Evolutionary conservation across 1,140 invertebrate genomes (phyloP).

Genomic region (Drosophila dunni): DNA sequence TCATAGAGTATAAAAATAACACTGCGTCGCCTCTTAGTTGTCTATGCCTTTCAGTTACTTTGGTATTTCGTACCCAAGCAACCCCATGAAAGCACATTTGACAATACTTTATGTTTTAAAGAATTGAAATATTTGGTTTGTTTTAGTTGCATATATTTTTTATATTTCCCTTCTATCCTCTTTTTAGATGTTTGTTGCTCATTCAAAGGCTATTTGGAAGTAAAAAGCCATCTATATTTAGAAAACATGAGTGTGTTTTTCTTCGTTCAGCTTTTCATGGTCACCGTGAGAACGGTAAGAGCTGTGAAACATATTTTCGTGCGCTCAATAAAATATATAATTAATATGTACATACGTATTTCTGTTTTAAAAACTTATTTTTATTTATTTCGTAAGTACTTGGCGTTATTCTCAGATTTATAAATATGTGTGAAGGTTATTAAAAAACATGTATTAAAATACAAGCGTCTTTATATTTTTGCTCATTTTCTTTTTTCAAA

Average conservation of each 20-base stretch:
- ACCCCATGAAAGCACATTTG: too few relatives aligned
- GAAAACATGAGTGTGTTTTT: conserved; percentile 31
- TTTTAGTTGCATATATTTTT: neutral
- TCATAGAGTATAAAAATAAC: too few relatives aligned
- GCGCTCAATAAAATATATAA: conserved; percentile 57
- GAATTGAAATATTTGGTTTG: neutral
- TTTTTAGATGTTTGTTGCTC: neutral
- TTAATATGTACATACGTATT: conserved; percentile 38
- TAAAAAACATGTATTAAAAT: neutral
- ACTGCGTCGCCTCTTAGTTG: too few relatives aligned
- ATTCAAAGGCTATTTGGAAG: conserved; percentile 30
- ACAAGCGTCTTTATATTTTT: neutral
- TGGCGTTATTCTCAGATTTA: conserved; percentile 11
- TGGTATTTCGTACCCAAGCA: too few relatives aligned
- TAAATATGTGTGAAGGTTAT: neutral
- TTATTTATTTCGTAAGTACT: conserved; percentile 20
- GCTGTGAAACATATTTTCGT: conserved; percentile 33
- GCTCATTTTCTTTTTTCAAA: too few relatives aligned
- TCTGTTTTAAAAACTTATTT: conserved; percentile 33
- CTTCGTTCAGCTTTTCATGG: conserved; percentile 25
- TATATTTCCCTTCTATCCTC: too few relatives aligned
- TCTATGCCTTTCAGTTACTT: too few relatives aligned
- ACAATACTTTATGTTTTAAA: too few relatives aligned
- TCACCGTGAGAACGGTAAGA: conserved; percentile 13
- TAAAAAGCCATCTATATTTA: conserved; percentile 27